A percentile compares a stretch with the other conserved stretches of the same genome.
Evolutionary conservation across 2,797 vertebrate species (phyloP).

Genomic region (Lutjanus argentimaculatus): DNA sequence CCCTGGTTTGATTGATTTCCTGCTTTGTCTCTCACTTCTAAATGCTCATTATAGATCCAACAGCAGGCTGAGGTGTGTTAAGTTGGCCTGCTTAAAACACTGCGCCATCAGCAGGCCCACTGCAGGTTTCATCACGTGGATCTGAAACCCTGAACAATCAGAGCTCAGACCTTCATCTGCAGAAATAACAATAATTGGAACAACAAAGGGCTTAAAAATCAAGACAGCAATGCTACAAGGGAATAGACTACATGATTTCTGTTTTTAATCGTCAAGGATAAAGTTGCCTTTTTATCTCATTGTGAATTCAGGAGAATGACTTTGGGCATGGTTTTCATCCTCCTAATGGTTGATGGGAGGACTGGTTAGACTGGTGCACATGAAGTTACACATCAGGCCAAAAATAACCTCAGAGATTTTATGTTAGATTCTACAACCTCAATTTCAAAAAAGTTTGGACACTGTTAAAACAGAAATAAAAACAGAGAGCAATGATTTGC

Average conservation of each 20-base stretch:
- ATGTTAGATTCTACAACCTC: background rate
- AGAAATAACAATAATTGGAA: constrained; percentile 41
- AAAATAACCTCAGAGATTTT: background rate
- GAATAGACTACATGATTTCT: constrained; percentile 17
- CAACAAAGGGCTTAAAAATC: constrained; percentile 34
- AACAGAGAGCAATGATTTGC: no score
- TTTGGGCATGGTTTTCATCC: constrained; percentile 20
- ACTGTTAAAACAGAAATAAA: no score
- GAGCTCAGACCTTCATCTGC: constrained; percentile 33
- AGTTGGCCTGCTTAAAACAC: background rate
- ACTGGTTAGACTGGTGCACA: background rate
- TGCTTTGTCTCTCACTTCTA: constrained; percentile 32
- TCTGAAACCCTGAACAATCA: constrained; percentile 7
- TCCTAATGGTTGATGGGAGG: constrained; percentile 5
- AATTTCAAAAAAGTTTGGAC: no score
- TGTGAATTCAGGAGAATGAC: constrained; percentile 31
- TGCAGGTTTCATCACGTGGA: background rate
- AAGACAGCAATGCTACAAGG: background rate
- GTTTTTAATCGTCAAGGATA: constrained; percentile 36
- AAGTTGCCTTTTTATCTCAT: constrained; percentile 12
- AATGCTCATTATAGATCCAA: constrained; percentile 39
- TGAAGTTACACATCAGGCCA: background rate
- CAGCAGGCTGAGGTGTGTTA: constrained; percentile 25
- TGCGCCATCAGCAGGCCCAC: constrained; percentile 14
- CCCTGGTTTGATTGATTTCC: constrained; percentile 56